These are phyloP conservation scores for Mythimna albipuncta DNA, from an alignment of 2,888 invertebrate genomes.

Conservation along the genomic window DNA sequence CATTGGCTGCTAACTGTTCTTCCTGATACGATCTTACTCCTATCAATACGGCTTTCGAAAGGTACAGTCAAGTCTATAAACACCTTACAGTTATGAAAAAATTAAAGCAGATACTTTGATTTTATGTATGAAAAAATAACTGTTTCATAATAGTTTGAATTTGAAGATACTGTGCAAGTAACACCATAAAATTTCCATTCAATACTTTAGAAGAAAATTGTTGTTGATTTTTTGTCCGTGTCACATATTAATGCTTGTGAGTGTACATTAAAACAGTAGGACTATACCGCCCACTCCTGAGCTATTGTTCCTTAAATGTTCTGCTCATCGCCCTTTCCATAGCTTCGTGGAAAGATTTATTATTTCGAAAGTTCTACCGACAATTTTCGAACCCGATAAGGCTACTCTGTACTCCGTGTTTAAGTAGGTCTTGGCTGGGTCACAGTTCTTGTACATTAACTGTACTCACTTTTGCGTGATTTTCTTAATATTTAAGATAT, in stretches of 20 bases:
- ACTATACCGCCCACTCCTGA: constrained; percentile 43
- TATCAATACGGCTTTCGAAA: constrained; percentile 37
- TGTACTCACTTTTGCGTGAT: not conserved
- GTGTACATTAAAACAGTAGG: constrained; percentile 40
- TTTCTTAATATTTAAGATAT: not conserved
- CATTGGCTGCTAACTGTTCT: constrained; percentile 53
- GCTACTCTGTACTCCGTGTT: constrained; percentile 64
- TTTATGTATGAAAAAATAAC: not conserved
- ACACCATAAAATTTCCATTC: not conserved
- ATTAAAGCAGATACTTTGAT: not conserved
- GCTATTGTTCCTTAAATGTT: constrained; percentile 55
- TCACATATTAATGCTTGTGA: not conserved
- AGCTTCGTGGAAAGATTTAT: constrained; percentile 74
- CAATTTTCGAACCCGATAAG: constrained; percentile 76
- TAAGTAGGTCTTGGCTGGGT: constrained; percentile 66
- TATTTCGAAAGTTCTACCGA: constrained; percentile 77
- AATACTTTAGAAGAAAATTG: not conserved
- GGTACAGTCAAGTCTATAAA: not conserved
- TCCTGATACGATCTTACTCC: constrained; percentile 34
- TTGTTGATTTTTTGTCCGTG: not conserved
- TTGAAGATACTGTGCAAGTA: not conserved
- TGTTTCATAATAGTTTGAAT: not conserved
- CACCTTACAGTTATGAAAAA: no score
- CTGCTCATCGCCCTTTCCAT: constrained; percentile 58
- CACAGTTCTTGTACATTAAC: constrained; percentile 48